A percentile compares a stretch with the other conserved stretches of the same genome.
These are phyloP conservation scores for Bagarius yarrelli DNA, from an alignment of 2,113 vertebrate genomes.

Conservation along the genomic window DNA sequence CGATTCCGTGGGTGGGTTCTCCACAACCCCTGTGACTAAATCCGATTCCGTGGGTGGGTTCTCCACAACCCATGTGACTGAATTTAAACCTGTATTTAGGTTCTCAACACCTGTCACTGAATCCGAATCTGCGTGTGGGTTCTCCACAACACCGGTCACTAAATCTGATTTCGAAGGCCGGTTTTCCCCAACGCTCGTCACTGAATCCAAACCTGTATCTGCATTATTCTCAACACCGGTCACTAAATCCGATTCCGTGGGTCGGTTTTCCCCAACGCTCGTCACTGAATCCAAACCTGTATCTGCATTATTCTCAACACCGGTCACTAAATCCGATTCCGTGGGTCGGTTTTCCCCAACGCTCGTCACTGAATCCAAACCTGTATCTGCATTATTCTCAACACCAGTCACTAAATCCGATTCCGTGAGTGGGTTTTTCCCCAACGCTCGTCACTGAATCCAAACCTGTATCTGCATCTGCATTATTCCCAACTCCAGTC, in stretches of 20 bases:
- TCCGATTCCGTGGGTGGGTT: neutral
- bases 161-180: too few species aligned
- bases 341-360: neutral
- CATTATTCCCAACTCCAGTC: too few species aligned
- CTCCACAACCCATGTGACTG: too few species aligned
- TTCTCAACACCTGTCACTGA: neutral
- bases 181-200: too few species aligned
- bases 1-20: neutral
- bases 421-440: too few species aligned
- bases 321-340: too few species aligned
- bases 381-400: neutral
- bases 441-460: neutral
- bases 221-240: neutral
- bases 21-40: too few species aligned
- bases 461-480: neutral
- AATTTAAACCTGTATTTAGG: neutral
- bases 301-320: neutral
- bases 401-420: too few species aligned
- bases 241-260: neutral
- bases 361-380: neutral
- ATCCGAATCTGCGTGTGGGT: neutral
- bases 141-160: too few species aligned
- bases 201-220: too few species aligned
- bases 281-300: neutral
- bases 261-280: neutral